Percentiles rank a stretch among this genome's conserved stretches.
Conservation (phyloP, 2,797 vertebrate species). For the Oophaga sylvatica region DNA sequence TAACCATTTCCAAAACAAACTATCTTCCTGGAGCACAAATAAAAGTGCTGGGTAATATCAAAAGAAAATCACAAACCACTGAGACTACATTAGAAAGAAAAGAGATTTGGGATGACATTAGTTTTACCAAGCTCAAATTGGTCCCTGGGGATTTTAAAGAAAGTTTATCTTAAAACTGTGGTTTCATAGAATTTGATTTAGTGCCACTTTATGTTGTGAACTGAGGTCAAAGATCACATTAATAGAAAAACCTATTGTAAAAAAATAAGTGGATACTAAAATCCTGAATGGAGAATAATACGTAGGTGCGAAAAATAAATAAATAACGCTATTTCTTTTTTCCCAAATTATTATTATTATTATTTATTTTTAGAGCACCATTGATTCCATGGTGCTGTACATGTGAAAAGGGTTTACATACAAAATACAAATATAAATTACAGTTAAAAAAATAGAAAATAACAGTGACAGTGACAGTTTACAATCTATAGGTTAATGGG, state of each 20-base stretch:
- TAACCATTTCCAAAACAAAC: constrained; percentile 45
- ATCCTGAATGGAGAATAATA: too few species aligned
- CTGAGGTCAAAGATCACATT: neutral
- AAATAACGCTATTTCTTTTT: too few species aligned
- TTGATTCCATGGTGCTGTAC: too few species aligned
- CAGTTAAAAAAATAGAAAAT: too few species aligned
- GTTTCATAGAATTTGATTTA: neutral
- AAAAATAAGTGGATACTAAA: neutral
- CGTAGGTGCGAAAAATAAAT: too few species aligned
- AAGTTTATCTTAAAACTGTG: constrained; percentile 1
- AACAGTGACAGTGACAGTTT: too few species aligned
- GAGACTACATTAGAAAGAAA: constrained; percentile 19
- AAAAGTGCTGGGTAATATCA: constrained; percentile 38
- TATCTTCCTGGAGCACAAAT: constrained; percentile 38
- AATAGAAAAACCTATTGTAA: neutral
- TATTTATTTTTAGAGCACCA: too few species aligned
- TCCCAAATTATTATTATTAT: too few species aligned
- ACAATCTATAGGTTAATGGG: too few species aligned
- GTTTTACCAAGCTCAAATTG: constrained; percentile 15
- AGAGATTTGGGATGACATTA: neutral
- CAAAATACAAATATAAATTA: too few species aligned
- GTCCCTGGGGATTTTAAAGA: neutral
- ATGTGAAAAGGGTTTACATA: too few species aligned
- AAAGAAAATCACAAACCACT: constrained; percentile 18
- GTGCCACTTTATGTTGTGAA: neutral